Percentiles rank a stretch among this genome's conserved stretches.
Conservation (phyloP, 1,140 invertebrate species). For the Zeugodacus cucurbitae region DNA sequence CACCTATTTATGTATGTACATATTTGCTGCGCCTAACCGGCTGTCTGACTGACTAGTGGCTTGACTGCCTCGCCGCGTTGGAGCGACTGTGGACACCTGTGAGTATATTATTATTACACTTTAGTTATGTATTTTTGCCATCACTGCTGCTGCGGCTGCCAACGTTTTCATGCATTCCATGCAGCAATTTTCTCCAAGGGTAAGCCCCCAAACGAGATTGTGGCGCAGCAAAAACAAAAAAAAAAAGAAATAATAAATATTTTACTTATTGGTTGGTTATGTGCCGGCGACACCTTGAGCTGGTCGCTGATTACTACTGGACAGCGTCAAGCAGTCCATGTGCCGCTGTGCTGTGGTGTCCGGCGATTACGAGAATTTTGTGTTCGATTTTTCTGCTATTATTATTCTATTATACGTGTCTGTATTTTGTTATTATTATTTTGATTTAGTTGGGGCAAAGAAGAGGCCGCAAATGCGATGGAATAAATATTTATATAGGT, state of each 20-base stretch:
- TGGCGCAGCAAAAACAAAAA: background rate
- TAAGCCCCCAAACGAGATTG: constrained; percentile 17
- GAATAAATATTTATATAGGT: background rate
- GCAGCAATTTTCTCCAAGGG: constrained; percentile 7
- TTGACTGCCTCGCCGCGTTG: background rate
- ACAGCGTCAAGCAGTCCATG: background rate
- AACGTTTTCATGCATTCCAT: constrained; percentile 30
- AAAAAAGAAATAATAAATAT: background rate
- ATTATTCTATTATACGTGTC: constrained; percentile 36
- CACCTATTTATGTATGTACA: too few relatives aligned
- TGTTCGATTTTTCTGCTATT: constrained; percentile 35
- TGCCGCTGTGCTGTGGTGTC: background rate
- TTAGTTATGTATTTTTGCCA: constrained; percentile 34
- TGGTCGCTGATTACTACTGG: background rate
- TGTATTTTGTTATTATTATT: constrained; percentile 38
- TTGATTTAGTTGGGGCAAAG: constrained; percentile 22
- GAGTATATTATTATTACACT: constrained; percentile 43
- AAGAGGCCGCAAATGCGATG: background rate
- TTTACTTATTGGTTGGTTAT: constrained; percentile 37
- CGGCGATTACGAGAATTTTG: background rate
- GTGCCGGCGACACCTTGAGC: constrained; percentile 34
- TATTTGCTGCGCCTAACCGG: constrained; percentile 1
- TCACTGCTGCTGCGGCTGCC: background rate
- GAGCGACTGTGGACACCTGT: constrained; percentile 30
- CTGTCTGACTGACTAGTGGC: background rate